Conservation (phyloP, 1,140 invertebrate genomes). For the Microplitis demolitor region DNA sequence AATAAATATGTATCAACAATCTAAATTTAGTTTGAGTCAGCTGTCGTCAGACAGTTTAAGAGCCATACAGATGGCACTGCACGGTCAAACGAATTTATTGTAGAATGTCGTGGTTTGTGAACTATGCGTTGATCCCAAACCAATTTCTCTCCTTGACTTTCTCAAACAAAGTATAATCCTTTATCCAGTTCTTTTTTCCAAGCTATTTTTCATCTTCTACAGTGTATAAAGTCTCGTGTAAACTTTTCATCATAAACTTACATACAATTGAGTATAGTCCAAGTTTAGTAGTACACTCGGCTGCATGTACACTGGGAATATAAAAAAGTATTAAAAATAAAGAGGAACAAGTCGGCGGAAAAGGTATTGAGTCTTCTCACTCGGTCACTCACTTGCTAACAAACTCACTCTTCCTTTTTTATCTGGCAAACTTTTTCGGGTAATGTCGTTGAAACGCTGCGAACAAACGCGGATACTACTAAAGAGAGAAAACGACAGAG, state of each 20-base stretch:
- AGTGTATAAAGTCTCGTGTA: neutral
- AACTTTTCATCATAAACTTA: conserved; percentile 5
- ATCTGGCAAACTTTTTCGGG: neutral
- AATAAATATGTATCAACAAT: no score
- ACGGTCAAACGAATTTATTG: no score
- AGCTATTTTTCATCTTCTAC: neutral
- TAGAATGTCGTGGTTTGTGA: no score
- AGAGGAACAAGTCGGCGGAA: no score
- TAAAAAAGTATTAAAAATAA: no score
- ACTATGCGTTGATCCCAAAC: no score
- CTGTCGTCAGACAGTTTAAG: no score
- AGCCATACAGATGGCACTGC: no score
- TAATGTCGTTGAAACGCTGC: neutral
- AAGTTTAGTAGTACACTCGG: neutral
- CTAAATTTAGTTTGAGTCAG: no score
- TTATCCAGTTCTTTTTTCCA: neutral
- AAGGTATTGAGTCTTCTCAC: no score
- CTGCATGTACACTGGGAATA: neutral
- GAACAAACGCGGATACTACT: neutral
- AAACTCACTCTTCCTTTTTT: neutral
- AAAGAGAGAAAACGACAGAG: neutral
- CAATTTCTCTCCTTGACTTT: no score
- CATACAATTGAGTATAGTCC: neutral
- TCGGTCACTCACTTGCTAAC: neutral
- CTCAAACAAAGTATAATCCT: neutral